Evolutionary conservation across 1,140 invertebrate species (phyloP), one percentile per base, ranked within the genome.

Genomic region (Drosophila yakuba): DNA sequence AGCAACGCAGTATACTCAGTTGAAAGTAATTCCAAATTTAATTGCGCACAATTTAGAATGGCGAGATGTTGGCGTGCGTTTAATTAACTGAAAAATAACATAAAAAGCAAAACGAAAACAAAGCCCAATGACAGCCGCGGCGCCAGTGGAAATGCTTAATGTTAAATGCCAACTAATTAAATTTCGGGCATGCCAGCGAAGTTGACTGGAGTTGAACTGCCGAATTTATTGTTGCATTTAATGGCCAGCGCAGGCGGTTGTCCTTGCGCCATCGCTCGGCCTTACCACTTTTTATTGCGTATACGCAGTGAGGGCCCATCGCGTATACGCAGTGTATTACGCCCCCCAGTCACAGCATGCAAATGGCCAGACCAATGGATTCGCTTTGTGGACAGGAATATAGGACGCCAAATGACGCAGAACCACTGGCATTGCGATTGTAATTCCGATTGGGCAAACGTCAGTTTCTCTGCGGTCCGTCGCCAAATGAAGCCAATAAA

Each of bases 91-190:
- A 77, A 88, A 88, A 88, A 88, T 63, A 88, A 88, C 86, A 80
- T 51, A 58, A 63, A 78, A 80, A 59, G 56, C 66, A 63, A 50
- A 61, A 52, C 54, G 62, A 73, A 50, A 79, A 64, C 41, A 66
- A 80, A 41, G 25, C 55, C 25, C 14, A 74, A 48, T 64, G 79
- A 54, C 78, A 72, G 52, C 38, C 41, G 59, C 54, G 73, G 67
- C 43, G 69, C 47, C 62, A 62, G 50, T 69, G 63, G 67, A 83
- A 89, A 89, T 88, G 84, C 68, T 83, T 73, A 88, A 88, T 88
- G 79, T 86, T 86, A 88, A 88, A 89, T 88, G 83, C 71, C 80
- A 88, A 88, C 83, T 88, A 88, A 88, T 88, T 88, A 88, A 88
- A 88, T 89, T 88, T 88, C 54, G 63, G 84, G 62, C 84, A 83